Conservation (phyloP, 2,113 vertebrate genomes). For the Misgurnus mizolepis region DNA sequence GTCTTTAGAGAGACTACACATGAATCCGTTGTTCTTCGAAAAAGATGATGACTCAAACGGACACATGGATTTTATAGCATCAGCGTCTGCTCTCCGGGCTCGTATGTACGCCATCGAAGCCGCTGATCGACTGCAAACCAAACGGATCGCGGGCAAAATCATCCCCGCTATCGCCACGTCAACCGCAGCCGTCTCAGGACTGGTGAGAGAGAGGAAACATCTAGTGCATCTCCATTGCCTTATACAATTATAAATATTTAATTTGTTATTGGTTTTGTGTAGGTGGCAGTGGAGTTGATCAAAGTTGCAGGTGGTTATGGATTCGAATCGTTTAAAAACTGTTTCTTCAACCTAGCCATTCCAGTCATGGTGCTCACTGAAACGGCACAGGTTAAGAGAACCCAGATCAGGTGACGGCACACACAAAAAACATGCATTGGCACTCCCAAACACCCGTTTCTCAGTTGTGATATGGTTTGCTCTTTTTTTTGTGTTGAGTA, state of each 20-base stretch:
- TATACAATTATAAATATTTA: too few species aligned
- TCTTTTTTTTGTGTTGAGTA: conserved; percentile 60
- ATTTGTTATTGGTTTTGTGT: conserved; percentile 16
- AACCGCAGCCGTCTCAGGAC: conserved; percentile 92
- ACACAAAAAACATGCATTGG: neutral
- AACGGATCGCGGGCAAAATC: conserved; percentile 96
- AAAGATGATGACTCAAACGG: conserved; percentile 94
- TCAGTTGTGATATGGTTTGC: neutral
- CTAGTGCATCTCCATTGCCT: neutral
- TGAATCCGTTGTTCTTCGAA: conserved; percentile 88
- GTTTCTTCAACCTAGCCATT: conserved; percentile 97
- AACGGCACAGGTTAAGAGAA: conserved; percentile 86
- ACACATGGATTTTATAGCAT: conserved; percentile 91
- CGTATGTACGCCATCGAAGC: conserved; percentile 93
- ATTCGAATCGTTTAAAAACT: conserved; percentile 92
- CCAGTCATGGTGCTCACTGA: conserved; percentile 93
- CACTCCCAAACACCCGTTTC: neutral
- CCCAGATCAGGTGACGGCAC: conserved; percentile 84
- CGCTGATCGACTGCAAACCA: conserved; percentile 93
- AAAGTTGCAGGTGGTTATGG: conserved; percentile 86
- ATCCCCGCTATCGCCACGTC: conserved; percentile 98
- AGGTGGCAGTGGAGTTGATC: conserved; percentile 94
- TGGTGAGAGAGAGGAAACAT: conserved; percentile 75
- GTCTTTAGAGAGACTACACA: conserved; percentile 79
- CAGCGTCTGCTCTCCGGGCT: conserved; percentile 90